Base-by-base conservation (phyloP, 2,113 vertebrate species). In the Australoheros scitulus region DNA sequence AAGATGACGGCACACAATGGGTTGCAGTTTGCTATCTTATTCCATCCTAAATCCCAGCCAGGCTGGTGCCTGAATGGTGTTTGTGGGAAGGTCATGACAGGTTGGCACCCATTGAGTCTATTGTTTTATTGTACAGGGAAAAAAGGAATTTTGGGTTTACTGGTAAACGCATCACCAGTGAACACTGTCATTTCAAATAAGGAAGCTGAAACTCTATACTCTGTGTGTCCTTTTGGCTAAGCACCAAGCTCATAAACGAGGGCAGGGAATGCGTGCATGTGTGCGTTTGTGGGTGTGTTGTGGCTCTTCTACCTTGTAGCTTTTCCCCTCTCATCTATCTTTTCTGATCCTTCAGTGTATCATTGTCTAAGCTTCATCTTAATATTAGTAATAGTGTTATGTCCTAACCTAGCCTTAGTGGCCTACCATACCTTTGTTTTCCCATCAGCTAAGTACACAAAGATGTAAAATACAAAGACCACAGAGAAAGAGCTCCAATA, bases 151-250 rank as follows among this genome's bases (percentile, higher is more conserved):
- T 85, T 36, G 58, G 64, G 41, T 86, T 92, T 82, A 61, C 85
- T 88, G 89, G 74, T 81, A 77, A 85, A 88, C 29, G 72, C 86
- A 87, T 93, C 89, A 90, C 38, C 3, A 13, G 56, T 20, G 43
- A 88, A 84, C 57, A 36, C 74, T 76, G 80, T 90, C 81, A 58
- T 84, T 84, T 76, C n/a, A 82, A 86, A 72, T 64, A 57, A 84
- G 80, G 26, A 1, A 56, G 77, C 20, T 74, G 87, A 86, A 91
- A 88, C 43, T 20, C 32, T 77, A 79, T 91, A 75, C 82, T 58
- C 18, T 7, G 9, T 83, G 59, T 74, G n/a, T 90, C 77, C 68
- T 38, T 82, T 65, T 88, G 90, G 77, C 88, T 15, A 56, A 74
- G 36, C 24, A 83, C 24, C 74, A 85, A 77, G 65, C 17, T 26